A percentile compares a stretch with the other conserved stretches of the same genome.
Conservation (phyloP, 2,113 vertebrate genomes). For the Phylloscopus trochiloides region DNA sequence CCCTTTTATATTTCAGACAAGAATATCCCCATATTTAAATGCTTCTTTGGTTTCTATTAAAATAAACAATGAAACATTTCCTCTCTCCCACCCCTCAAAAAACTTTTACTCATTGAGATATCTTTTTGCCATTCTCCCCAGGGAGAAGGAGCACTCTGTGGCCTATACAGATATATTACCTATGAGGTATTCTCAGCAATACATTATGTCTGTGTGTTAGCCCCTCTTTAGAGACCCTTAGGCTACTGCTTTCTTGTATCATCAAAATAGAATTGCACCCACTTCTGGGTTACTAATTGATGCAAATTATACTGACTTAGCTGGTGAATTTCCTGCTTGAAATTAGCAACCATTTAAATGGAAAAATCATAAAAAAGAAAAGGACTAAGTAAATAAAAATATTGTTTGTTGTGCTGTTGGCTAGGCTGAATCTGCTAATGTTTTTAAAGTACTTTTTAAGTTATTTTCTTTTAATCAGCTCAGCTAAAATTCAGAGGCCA, state of each 20-base stretch:
- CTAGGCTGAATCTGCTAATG: not conserved
- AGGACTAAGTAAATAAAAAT: constrained; percentile 7
- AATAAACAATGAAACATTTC: not conserved
- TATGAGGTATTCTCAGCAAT: not conserved
- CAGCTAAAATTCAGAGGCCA: not conserved
- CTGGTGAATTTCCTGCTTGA: constrained; percentile 3
- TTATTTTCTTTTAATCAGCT: not conserved
- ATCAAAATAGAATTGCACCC: constrained; percentile 20
- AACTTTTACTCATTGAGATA: not conserved
- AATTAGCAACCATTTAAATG: not conserved
- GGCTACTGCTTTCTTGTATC: not conserved
- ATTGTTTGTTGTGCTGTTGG: not conserved
- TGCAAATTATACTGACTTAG: constrained; percentile 20
- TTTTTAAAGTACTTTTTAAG: not conserved
- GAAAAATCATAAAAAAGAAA: not conserved
- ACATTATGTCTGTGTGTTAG: not conserved
- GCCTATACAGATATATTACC: not conserved
- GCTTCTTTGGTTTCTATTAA: not conserved
- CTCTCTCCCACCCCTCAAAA: not conserved
- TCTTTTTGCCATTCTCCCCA: not conserved
- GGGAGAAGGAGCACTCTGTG: not conserved
- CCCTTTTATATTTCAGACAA: not conserved
- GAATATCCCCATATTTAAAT: not conserved
- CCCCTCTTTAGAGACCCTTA: not conserved
- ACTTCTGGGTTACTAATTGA: constrained; percentile 38